Conservation (phyloP, 1,140 invertebrate species). For the Drosophila melanogaster region DNA sequence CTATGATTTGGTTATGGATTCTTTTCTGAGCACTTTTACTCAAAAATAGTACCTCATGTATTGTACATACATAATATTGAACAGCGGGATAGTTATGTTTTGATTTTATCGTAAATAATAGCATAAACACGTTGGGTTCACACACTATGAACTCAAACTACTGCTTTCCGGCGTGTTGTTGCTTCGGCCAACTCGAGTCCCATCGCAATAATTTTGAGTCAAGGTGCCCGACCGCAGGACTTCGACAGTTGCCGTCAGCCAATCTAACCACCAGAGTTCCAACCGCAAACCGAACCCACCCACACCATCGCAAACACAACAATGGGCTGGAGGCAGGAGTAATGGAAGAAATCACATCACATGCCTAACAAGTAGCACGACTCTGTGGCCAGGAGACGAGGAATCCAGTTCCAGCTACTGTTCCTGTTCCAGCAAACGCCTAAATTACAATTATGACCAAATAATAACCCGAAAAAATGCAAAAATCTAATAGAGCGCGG, state of each 20-base stretch:
- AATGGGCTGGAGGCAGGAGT: slow-evolving; percentile 13
- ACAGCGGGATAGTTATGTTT: no score
- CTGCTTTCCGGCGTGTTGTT: slow-evolving; percentile 15
- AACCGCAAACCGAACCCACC: slow-evolving; percentile 38
- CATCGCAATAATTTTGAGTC: slow-evolving; percentile 32
- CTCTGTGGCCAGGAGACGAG: slow-evolving; percentile 49
- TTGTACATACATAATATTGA: no score
- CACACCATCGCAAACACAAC: slow-evolving; percentile 7
- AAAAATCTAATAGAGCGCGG: slow-evolving; percentile 45
- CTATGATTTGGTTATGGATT: no score
- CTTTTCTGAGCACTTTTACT: no score
- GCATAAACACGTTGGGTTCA: neutral
- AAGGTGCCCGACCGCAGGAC: slow-evolving; percentile 30
- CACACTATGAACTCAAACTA: slow-evolving; percentile 8
- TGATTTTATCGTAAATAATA: no score
- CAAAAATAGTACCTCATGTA: no score
- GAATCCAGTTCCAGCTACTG: neutral
- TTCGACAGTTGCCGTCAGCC: slow-evolving; percentile 31
- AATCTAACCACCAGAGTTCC: slow-evolving; percentile 30
- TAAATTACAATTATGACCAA: slow-evolving; percentile 82
- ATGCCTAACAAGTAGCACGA: slow-evolving; percentile 77
- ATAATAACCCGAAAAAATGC: slow-evolving; percentile 80
- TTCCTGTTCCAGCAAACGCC: slow-evolving; percentile 65
- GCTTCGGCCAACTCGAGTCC: slow-evolving; percentile 13
- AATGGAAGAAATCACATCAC: slow-evolving; percentile 75